Conservation (phyloP, 2,113 vertebrate genomes). For the Cinclus cinclus region DNA sequence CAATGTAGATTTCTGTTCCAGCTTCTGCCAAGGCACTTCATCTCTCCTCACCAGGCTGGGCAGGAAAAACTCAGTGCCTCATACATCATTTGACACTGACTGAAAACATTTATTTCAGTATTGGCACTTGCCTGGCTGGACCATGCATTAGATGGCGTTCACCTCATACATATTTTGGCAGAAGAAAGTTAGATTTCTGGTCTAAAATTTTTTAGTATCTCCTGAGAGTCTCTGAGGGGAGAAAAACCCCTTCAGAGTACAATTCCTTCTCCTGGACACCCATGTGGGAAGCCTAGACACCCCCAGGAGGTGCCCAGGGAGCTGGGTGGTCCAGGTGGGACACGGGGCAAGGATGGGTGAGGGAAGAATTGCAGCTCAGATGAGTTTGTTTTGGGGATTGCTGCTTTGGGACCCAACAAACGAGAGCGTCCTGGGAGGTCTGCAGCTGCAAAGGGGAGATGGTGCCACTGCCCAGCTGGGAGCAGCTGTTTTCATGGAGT, state of each 20-base stretch:
- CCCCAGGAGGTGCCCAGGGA: background rate
- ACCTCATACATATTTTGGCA: background rate
- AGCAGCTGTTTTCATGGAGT: background rate
- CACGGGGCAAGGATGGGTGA: fast-evolving
- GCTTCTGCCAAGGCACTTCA: background rate
- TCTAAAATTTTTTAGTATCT: background rate
- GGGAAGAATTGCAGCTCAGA: fast-evolving
- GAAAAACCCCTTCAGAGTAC: background rate
- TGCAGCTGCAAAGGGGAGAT: background rate
- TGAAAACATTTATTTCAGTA: background rate
- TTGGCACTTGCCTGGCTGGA: background rate
- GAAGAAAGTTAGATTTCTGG: background rate
- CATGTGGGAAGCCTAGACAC: fast-evolving
- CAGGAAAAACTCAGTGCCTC: background rate
- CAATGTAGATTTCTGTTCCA: conserved; percentile 7
- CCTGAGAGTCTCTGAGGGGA: background rate
- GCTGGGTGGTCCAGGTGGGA: background rate
- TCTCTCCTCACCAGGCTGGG: background rate
- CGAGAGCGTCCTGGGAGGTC: fast-evolving
- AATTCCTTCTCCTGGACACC: fast-evolving
- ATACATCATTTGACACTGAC: fast-evolving
- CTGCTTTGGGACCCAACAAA: background rate
- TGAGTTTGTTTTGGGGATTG: fast-evolving
- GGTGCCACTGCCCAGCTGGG: background rate
- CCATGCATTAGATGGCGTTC: background rate